Base-by-base conservation (phyloP, 2,113 vertebrate species). In the Anser cygnoides region DNA sequence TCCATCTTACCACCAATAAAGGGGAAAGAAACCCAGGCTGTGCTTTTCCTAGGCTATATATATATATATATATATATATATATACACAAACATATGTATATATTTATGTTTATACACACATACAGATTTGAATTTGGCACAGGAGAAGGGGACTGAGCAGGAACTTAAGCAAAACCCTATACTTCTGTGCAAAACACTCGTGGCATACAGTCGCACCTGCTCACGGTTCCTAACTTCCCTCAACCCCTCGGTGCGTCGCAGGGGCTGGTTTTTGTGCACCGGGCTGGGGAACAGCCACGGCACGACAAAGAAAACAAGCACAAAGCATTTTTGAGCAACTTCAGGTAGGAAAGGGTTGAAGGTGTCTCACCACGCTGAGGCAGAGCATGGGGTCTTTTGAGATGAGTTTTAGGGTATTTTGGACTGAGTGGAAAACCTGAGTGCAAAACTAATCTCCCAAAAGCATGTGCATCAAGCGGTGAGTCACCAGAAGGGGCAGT, bases 51-150 rank as follows among this genome's bases (percentile, higher is more conserved):
- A 75, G 26, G 7, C 46, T n/a, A 3, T 4, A 4, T 35, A 3
- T 10, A 2, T 25, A 6, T 6, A 33, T 17, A 33, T 21, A 23
- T 13, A 0, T 11, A 31, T 35, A 14, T 23, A 35, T 5, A 2
- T 25, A 6, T 6, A 4, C 11, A 8, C 10, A 7, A 21, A 33
- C 31, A 33, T 21, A 23, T 13, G 0, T 11, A 31, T 61, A 14
- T 23, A 35, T 5, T 4, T 58, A 37, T 26, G 6, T 54, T 49
- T 49, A 55, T 6, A 57, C 1, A 20, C 4, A 25, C 2, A 49
- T 9, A n/a, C 0, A 0, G 5, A 26, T 63, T 81, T 74, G 35
- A 49, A 28, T 41, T 11, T 50, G 50, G 33, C 44, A 46, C 18
- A 79, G 43, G 76, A 74, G 41, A 43, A 70, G 26, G 37, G 17